phyloP scores from a whole-genome alignment of 2,888 invertebrate genomes.

The Operophtera brumata region DNA sequence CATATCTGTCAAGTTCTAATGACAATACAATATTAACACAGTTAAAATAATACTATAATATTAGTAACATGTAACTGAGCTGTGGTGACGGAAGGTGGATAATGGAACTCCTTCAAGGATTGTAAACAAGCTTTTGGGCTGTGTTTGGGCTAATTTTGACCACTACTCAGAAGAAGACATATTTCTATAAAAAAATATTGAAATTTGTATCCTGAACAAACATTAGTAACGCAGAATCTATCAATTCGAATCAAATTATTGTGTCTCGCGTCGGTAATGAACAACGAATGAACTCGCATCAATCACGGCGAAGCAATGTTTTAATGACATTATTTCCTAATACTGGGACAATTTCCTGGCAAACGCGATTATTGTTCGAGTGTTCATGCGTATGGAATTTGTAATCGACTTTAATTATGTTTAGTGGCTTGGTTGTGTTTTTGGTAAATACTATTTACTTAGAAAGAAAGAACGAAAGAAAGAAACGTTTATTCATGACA shows the following conservation, averaged over 20 bases:
- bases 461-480: too few species aligned
- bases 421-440: not conserved
- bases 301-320: conserved; percentile 58
- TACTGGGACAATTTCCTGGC: conserved; percentile 51
- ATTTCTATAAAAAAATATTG: too few species aligned
- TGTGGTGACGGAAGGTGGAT: too few species aligned
- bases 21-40: too few species aligned
- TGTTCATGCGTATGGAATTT: conserved; percentile 12
- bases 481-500: too few species aligned
- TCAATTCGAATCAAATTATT: conserved; percentile 37
- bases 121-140: too few species aligned
- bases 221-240: conserved; percentile 10
- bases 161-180: too few species aligned
- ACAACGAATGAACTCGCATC: conserved; percentile 58
- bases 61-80: too few species aligned
- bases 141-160: not conserved
- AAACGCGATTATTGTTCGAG: conserved; percentile 35
- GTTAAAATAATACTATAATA: too few species aligned
- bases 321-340: conserved; percentile 75
- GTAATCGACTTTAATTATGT: conserved; percentile 12
- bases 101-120: too few species aligned
- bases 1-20: too few species aligned
- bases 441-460: too few species aligned
- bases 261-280: conserved; percentile 38
- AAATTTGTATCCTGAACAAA: not conserved